Evolutionary conservation across 2,797 vertebrate genomes (phyloP).

Genomic region (Glossophaga mutica): DNA sequence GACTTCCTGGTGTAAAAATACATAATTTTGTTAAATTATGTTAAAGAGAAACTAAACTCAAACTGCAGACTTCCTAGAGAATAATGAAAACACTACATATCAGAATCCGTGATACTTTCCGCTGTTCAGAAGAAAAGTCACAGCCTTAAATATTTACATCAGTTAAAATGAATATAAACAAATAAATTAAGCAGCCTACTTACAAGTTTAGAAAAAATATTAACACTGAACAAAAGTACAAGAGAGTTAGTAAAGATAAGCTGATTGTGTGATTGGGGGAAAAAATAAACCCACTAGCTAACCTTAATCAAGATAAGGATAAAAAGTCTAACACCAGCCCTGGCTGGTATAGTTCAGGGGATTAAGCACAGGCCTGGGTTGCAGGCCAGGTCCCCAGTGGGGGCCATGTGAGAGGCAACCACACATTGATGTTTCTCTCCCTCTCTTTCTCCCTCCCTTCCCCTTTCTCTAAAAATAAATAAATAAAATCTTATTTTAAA

Average conservation of each 20-base stretch:
- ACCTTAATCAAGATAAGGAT: neutral
- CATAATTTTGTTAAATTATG: neutral
- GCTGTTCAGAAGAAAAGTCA: neutral
- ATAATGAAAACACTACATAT: neutral
- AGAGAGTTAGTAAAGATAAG: neutral
- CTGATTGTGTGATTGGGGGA: neutral
- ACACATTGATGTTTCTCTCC: too few species aligned
- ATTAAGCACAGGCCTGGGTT: too few species aligned
- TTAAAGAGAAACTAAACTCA: neutral
- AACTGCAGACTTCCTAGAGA: neutral
- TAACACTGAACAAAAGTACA: neutral
- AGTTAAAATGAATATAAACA: conserved; percentile 1
- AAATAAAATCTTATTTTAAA: neutral
- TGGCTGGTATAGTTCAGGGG: too few species aligned
- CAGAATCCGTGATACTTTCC: neutral
- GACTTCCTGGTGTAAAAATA: neutral
- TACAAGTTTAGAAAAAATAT: neutral
- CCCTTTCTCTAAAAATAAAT: neutral
- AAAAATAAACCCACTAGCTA: neutral
- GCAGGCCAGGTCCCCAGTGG: too few species aligned
- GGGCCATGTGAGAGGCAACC: too few species aligned
- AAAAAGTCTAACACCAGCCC: neutral
- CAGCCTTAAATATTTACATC: neutral
- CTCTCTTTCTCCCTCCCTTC: too few species aligned
- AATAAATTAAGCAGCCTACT: neutral